Base-by-base conservation (phyloP, 2,888 invertebrate genomes). In the Epinotia brunnichana region DNA sequence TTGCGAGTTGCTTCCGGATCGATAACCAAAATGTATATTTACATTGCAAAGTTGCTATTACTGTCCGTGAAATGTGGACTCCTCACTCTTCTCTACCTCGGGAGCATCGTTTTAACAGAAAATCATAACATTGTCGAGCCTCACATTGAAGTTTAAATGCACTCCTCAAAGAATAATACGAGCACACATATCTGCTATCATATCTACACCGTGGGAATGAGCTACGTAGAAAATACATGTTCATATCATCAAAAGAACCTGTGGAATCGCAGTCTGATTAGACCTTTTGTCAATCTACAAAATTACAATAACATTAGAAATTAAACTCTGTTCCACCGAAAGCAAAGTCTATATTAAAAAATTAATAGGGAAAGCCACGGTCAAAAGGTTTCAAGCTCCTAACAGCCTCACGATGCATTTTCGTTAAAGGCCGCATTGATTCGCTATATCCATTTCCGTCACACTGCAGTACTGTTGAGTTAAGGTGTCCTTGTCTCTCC, bases 401-500 rank as follows among this genome's bases (percentile, higher is more conserved):
- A 13, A 21, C 54, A 13, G 15, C 15, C 53, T 44, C 48, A 71
- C 7, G 66, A 41, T 44, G 60, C 51, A 67, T 53, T 61, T 71
- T 44, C 10, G 59, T 44, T 67, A 54, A n/a, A 66, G 48, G 60
- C 64, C 51, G 24, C 19, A 54, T 54, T 54, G 44, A 53, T 54
- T 76, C 74, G 51, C 24, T 53, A 79, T 74, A 68, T 72, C 29
- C 63, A 2, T 82, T 84, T 71, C 79, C 74, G 69, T 85, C 73
- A n/a, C 15, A 24, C 80, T 44, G 11, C 17, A 1, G 15, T 24
- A 60, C 53, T 60, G 7, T 29, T n/a, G n/a, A 70, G 78, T 81
- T 73, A 17, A 10, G 9, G 76, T 54, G 57, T 84, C 84, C 74
- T 77, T 76, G 63, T 85, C 83, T 48, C 73, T 81, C 79, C 74